These are phyloP conservation scores for Ifrita kowaldi DNA, from an alignment of 2,113 vertebrate genomes.

Conservation along the genomic window DNA sequence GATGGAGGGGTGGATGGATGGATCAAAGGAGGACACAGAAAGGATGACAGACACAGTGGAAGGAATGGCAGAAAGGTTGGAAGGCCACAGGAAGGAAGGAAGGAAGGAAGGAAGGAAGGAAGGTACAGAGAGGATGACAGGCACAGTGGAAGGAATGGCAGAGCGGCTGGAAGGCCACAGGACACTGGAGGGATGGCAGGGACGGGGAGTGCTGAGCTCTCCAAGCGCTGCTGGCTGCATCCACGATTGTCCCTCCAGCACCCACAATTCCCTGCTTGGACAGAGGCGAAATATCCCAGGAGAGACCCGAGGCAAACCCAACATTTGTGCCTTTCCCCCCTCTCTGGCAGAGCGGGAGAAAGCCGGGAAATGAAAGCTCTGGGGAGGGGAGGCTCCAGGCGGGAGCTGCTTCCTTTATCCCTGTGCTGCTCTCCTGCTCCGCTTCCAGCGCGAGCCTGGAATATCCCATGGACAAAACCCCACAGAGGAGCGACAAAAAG, in stretches of 20 bases:
- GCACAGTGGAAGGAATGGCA: not conserved
- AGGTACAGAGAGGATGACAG: not conserved
- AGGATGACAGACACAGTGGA: not conserved
- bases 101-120: not conserved
- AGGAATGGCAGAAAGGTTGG: rapidly evolving
- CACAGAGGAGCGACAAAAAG: rapidly evolving
- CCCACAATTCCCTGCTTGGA: not conserved
- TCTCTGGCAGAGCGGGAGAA: rapidly evolving
- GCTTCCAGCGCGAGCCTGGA: not conserved
- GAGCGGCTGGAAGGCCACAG: rapidly evolving
- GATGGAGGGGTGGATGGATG: not conserved
- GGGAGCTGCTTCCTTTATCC: not conserved
- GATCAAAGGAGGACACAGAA: not conserved
- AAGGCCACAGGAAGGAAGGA: not conserved
- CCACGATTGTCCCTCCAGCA: not conserved
- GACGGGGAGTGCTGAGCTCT: not conserved
- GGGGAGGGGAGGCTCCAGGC: not conserved
- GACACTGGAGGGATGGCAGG: not conserved
- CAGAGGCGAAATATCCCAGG: not conserved
- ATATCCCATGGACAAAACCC: not conserved
- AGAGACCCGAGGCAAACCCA: not conserved
- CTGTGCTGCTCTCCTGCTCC: not conserved
- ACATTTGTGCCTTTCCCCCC: not conserved
- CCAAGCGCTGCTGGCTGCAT: rapidly evolving
- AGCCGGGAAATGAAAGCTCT: not conserved